Evolutionary conservation across 2,888 invertebrate species (phyloP).

Genomic region (Heliconius aoede): DNA sequence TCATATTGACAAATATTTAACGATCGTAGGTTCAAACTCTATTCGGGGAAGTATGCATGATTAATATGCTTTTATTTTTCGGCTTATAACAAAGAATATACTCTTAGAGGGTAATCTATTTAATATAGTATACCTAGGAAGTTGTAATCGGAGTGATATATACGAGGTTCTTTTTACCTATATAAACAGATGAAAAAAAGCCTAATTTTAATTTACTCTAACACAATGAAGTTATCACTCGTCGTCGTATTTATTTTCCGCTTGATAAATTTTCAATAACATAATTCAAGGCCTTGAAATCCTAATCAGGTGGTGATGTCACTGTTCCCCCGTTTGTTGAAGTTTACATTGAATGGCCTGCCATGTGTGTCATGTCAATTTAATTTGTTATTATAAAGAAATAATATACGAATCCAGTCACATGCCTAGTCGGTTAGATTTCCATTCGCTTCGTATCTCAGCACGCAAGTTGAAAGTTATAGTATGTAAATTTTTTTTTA

Average conservation of each 20-base stretch:
- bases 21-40: too few species aligned
- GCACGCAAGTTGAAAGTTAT: too few species aligned
- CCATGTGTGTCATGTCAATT: constrained; percentile 29
- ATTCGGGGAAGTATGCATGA: too few species aligned
- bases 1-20: neutral
- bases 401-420: neutral
- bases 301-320: constrained; percentile 36
- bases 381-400: neutral
- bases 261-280: constrained; percentile 27
- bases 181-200: neutral
- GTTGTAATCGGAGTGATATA: too few species aligned
- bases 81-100: too few species aligned
- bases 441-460: too few species aligned
- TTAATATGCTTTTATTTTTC: too few species aligned
- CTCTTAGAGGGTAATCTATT: too few species aligned
- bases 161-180: too few species aligned
- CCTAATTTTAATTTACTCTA: neutral
- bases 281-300: constrained; percentile 16
- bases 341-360: constrained; percentile 6
- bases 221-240: constrained; percentile 10
- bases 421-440: too few species aligned
- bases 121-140: too few species aligned
- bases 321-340: constrained; percentile 17
- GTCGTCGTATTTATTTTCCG: constrained; percentile 19
- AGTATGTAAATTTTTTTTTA: too few species aligned